Conservation (phyloP, 2,113 vertebrate species). For the Burhinus oedicnemus region DNA sequence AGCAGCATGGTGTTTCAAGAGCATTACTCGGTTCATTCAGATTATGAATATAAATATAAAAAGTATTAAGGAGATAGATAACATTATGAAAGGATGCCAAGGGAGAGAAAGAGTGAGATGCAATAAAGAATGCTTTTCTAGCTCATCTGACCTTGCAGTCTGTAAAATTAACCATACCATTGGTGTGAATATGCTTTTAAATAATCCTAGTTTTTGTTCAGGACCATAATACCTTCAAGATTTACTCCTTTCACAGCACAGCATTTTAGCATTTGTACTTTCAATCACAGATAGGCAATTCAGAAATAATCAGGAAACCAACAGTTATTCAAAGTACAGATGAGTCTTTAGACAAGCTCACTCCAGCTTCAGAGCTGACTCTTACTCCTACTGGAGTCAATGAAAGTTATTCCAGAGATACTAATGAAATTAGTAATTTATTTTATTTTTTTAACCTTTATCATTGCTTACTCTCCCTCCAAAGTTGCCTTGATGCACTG, state of each 20-base stretch:
- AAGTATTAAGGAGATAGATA: neutral
- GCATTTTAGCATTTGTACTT: neutral
- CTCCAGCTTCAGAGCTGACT: neutral
- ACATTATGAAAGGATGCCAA: neutral
- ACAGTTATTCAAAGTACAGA: neutral
- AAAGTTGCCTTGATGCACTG: neutral
- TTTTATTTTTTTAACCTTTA: neutral
- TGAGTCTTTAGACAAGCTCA: neutral
- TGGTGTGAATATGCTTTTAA: neutral
- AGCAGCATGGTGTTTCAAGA: neutral
- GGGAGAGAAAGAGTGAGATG: neutral
- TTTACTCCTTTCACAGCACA: neutral
- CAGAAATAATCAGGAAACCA: neutral
- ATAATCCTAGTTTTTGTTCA: neutral
- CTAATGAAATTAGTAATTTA: neutral
- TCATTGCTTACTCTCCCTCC: neutral
- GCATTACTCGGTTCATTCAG: neutral
- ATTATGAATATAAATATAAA: neutral
- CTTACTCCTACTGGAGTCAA: neutral
- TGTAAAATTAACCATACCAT: neutral
- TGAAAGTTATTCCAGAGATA: neutral
- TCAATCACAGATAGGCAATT: neutral
- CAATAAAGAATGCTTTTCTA: neutral
- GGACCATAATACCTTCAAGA: neutral
- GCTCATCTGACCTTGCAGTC: neutral